Base-by-base conservation (phyloP, 2,113 vertebrate genomes). In the Zapus hudsonius region DNA sequence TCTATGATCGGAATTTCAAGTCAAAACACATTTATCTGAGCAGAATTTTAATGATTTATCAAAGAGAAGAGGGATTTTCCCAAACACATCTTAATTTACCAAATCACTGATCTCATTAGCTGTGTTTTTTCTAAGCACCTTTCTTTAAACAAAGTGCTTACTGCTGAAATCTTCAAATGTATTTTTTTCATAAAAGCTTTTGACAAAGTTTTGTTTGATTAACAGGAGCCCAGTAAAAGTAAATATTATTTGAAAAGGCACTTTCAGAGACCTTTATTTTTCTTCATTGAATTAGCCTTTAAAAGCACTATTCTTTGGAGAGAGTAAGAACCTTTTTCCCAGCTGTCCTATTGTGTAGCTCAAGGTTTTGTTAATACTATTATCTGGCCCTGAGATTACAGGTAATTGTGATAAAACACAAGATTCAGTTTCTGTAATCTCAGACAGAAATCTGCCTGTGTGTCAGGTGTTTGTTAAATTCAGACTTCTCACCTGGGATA, bases 1-100 rank as follows among this genome's bases (percentile, higher is more conserved):
- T 95, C 95, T 92, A 87, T 95, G 94, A 96, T 94, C 93, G 94
- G 97, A 97, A 96, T 96, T 89, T 95, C 95, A 96, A 97, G 96
- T 97, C 96, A 97, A 96, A 97, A 97, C 96, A 97, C 94, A 94
- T 97, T 97, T 95, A 95, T 95, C 96, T 95, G 95, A 95, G 89
- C 95, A 96, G 96, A 95, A 96, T 97, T 96, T 97, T 96, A 96
- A 97, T 97, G 95, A 96, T 93, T 96, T 96, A 93, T 97, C 95
- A 96, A 94, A 96, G 95, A 94, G 90, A 96, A 75, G 84, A 93
- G 95, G 97, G 96, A 93, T 96, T 97, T 97, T 96, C 94, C 96
- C 94, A 96, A 96, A 95, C 96, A 94, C 93, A 96, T 93, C 92
- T 95, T 93, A 95, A 97, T 38, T 95, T 95, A 96, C 90, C 86